Base-by-base conservation (phyloP, 1,140 invertebrate genomes). In the Portunus trituberculatus region DNA sequence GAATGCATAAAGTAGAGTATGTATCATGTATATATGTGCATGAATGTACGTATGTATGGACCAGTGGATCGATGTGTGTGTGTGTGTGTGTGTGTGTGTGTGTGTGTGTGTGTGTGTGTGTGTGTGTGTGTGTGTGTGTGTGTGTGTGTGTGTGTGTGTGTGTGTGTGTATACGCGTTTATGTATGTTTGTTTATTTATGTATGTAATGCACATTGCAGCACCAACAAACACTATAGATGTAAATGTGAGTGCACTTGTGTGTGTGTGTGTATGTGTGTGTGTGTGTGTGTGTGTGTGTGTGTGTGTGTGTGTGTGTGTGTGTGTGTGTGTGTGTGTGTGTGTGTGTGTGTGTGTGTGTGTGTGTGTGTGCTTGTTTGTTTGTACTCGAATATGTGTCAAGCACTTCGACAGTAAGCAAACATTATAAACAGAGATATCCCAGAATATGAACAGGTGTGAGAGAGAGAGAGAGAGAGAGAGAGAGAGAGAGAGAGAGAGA, bases 71-170 rank as follows among this genome's bases (percentile, higher is more conserved):
- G 2, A 20, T 76, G 67, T 76, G 20, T n/a, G 67, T 76, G 20
- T 76, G 6, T 76, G 20, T 76, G 67, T 76, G 20, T 76, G 67
- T 8, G 20, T 16, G 67, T 8, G 20, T 76, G 67, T 8, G 20
- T 76, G 6, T 76, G 67, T 76, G 6, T 76, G 67, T 76, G 67
- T 76, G 6, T 76, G 67, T 76, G 67, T 76, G 59, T 76, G 59
- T 76, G 59, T 76, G 59, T 76, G 20, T 76, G 67, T 76, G 67
- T 76, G 16, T 76, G 67, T 76, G 67, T 76, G 67, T 25, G 16
- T 25, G 67, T 76, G 67, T 76, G 67, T 76, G 67, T 76, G 67
- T 76, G 67, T 76, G 67, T 76, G 67, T 76, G 67, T 76, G 67
- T 76, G 67, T 76, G 67, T 76, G 67, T 76, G 67, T 76, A 25